Conservation (phyloP, 2,888 invertebrate genomes). For the Drosophila kambysellisi region DNA sequence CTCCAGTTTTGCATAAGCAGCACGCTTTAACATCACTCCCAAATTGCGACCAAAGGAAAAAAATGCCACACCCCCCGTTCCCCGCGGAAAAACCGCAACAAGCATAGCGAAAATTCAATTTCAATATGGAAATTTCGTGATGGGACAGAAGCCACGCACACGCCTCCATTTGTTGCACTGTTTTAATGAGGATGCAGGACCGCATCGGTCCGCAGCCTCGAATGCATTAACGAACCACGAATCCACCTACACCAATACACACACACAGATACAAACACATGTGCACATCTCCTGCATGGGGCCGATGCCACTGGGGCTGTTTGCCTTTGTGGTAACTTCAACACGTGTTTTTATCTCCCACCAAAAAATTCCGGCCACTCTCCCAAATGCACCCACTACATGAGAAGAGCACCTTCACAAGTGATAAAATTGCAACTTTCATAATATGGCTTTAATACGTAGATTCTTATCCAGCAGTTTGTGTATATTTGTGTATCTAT, state of each 20-base stretch:
- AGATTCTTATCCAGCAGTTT: conserved; percentile 15
- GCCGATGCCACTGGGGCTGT: conserved; percentile 39
- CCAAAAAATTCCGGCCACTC: conserved; percentile 30
- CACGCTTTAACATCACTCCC: conserved; percentile 16
- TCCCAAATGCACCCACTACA: conserved; percentile 14
- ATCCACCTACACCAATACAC: conserved; percentile 16
- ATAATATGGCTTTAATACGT: conserved; percentile 13
- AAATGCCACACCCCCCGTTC: conserved; percentile 34
- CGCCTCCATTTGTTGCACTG: conserved; percentile 27
- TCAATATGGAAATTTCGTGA: conserved; percentile 76
- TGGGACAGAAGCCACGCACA: conserved; percentile 22
- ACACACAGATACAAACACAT: neutral
- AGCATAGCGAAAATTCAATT: conserved; percentile 81
- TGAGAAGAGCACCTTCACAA: conserved; percentile 7
- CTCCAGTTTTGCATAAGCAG: conserved; percentile 27
- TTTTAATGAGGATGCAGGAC: conserved; percentile 48
- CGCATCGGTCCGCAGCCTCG: conserved; percentile 18
- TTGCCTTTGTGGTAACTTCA: conserved; percentile 67
- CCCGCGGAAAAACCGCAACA: conserved; percentile 56
- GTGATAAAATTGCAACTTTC: neutral
- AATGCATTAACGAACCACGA: conserved; percentile 39
- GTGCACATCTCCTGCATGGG: neutral
- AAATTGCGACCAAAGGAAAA: conserved; percentile 22
- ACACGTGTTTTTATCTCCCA: conserved; percentile 71
- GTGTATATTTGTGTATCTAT: neutral